Conservation (phyloP, 2,113 vertebrate genomes). For the Rhinopomastus cyanomelas region DNA sequence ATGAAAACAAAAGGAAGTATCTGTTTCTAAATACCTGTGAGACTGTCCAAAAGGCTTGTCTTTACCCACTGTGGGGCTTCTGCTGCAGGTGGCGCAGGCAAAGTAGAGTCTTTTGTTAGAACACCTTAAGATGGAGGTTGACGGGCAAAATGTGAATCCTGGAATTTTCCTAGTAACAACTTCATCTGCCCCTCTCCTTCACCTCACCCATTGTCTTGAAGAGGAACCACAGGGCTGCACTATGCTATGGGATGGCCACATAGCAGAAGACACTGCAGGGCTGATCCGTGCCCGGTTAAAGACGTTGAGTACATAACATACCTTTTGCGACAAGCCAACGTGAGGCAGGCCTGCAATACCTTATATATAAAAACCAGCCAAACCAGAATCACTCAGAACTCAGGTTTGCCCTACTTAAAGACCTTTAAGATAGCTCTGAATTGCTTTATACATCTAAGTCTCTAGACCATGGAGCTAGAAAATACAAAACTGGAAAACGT, state of each 20-base stretch:
- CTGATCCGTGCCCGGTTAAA: background rate
- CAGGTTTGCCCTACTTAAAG: background rate
- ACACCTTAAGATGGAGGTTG: background rate
- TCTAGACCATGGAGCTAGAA: background rate
- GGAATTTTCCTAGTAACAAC: background rate
- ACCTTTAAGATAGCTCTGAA: background rate
- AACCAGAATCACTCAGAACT: background rate
- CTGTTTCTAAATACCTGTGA: constrained; percentile 3
- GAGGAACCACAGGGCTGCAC: background rate
- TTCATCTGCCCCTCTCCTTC: background rate
- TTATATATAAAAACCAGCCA: background rate
- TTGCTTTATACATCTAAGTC: background rate
- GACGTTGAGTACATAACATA: background rate
- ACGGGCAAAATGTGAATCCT: background rate
- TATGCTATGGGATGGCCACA: background rate
- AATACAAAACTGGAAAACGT: background rate
- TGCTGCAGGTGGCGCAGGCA: background rate
- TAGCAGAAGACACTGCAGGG: background rate
- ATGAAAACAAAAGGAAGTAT: constrained; percentile 55
- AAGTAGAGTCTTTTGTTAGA: background rate
- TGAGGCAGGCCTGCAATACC: background rate
- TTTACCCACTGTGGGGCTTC: background rate
- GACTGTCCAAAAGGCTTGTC: background rate
- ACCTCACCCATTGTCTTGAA: background rate
- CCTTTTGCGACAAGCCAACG: background rate